These are phyloP conservation scores for Actenoides hombroni DNA, from an alignment of 2,113 vertebrate species.

Conservation along the genomic window DNA sequence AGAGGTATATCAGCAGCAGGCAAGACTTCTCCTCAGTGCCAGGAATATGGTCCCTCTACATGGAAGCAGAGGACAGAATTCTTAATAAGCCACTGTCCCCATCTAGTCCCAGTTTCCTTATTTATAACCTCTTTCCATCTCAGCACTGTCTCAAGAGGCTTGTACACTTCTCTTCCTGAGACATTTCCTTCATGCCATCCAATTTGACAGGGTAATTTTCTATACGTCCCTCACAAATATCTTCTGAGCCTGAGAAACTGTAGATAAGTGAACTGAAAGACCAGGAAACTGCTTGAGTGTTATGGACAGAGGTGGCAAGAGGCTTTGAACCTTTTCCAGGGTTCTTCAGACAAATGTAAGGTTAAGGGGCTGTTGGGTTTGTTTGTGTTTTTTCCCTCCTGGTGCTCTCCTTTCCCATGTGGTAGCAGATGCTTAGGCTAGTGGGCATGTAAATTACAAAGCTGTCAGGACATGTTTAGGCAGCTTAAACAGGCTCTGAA, in stretches of 20 bases:
- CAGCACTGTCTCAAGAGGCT: not conserved
- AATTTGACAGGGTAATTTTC: constrained; percentile 42
- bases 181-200: not conserved
- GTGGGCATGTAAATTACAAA: not conserved
- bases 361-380: not conserved
- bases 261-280: not conserved
- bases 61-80: constrained; percentile 28
- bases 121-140: constrained; percentile 43
- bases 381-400: not conserved
- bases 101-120: not conserved
- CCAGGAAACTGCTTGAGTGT: not conserved
- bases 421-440: not conserved
- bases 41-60: not conserved
- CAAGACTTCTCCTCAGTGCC: not conserved
- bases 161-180: not conserved
- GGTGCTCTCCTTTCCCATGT: not conserved
- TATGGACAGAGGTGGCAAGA: not conserved
- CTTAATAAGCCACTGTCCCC: not conserved
- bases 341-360: not conserved
- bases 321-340: not conserved
- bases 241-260: not conserved
- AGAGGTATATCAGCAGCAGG: not conserved
- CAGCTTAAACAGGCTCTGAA: not conserved
- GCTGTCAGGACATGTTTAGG: not conserved
- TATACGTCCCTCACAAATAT: not conserved